These are phyloP conservation scores for Clarias macrocephalus DNA, from an alignment of 2,113 vertebrate genomes.

Conservation along the genomic window DNA sequence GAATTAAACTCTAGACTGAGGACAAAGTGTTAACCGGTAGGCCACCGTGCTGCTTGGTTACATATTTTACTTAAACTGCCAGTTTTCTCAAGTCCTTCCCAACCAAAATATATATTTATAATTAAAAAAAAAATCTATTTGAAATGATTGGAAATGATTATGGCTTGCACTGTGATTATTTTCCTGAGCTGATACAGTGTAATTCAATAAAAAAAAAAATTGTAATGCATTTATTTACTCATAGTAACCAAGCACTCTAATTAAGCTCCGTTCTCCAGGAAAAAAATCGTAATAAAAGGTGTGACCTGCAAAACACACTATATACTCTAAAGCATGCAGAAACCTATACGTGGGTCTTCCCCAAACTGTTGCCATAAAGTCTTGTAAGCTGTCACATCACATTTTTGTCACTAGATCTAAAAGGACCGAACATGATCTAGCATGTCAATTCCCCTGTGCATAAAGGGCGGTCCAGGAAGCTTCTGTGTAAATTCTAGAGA, in stretches of 20 bases:
- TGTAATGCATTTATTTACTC: background rate
- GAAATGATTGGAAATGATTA: background rate
- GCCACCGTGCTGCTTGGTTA: too few species aligned
- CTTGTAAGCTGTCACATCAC: background rate
- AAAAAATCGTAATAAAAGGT: background rate
- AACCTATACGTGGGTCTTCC: background rate
- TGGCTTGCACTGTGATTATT: background rate
- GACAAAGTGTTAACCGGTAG: too few species aligned
- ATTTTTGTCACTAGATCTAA: background rate
- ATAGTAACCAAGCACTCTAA: background rate
- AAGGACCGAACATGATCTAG: background rate
- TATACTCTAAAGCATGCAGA: background rate
- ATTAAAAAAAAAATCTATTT: too few species aligned
- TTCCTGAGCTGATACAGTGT: background rate
- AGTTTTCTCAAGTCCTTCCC: background rate
- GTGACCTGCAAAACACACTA: background rate
- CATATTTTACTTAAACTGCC: background rate
- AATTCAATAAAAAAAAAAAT: background rate
- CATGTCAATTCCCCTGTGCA: too few species aligned
- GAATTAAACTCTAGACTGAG: too few species aligned
- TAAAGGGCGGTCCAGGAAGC: too few species aligned
- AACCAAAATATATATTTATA: background rate
- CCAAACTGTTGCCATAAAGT: background rate
- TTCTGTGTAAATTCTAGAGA: background rate
- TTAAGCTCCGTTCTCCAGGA: background rate